Evolutionary conservation across 1,140 invertebrate species (phyloP).

Genomic region (Bombus pascuorum): DNA sequence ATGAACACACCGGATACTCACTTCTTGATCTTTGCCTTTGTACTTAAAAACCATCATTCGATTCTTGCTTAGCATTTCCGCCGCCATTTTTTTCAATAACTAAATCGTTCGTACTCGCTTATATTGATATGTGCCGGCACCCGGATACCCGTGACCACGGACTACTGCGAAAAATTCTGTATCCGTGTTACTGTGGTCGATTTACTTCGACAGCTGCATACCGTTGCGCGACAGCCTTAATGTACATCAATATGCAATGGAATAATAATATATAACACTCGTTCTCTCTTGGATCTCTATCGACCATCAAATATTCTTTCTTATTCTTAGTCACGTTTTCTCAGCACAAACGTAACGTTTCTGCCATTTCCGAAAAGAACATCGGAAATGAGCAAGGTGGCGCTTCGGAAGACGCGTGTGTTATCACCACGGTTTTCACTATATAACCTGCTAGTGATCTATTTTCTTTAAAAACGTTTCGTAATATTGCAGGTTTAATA

Average conservation of each 20-base stretch:
- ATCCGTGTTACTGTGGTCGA: slow-evolving; percentile 45
- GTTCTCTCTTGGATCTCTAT: slow-evolving; percentile 38
- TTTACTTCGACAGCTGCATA: slow-evolving; percentile 75
- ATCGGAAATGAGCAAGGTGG: slow-evolving; percentile 40
- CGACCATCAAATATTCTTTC: slow-evolving; percentile 19
- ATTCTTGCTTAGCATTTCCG: slow-evolving; percentile 89
- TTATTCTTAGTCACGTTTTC: slow-evolving; percentile 37
- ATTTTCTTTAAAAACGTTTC: too few species aligned
- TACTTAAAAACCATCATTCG: slow-evolving; percentile 97
- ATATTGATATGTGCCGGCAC: slow-evolving; percentile 66
- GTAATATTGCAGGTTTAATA: too few species aligned
- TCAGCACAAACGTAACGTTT: slow-evolving; percentile 42
- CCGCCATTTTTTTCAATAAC: slow-evolving; percentile 89
- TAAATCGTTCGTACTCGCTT: slow-evolving; percentile 69
- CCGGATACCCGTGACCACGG: slow-evolving; percentile 28
- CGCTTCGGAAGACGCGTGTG: slow-evolving; percentile 26
- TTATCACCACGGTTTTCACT: slow-evolving; percentile 13
- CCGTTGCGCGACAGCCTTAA: slow-evolving; percentile 62
- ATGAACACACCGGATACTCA: slow-evolving; percentile 84
- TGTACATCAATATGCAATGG: slow-evolving; percentile 71
- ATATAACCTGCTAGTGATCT: background rate
- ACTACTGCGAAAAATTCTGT: slow-evolving; percentile 39
- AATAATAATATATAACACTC: slow-evolving; percentile 70
- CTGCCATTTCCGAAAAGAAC: slow-evolving; percentile 62
- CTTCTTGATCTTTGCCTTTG: slow-evolving; percentile 98